Evolutionary conservation across 2,888 invertebrate genomes (phyloP).

Genomic region (Aphodius sticticus): DNA sequence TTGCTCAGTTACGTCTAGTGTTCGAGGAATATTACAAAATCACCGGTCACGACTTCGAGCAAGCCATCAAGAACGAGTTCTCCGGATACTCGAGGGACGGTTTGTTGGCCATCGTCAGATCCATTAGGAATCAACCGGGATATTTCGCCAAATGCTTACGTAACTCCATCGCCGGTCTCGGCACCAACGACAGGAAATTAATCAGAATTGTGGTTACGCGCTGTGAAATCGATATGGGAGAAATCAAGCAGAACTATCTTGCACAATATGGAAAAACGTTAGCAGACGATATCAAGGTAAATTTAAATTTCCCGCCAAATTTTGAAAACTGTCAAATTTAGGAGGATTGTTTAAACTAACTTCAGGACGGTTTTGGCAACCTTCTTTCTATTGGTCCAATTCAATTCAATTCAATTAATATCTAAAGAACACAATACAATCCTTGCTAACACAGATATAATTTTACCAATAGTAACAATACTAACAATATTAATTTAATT

Average conservation of each 20-base stretch:
- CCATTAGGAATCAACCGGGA: conserved; percentile 78
- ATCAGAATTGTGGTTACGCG: conserved; percentile 87
- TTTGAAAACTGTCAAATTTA: neutral
- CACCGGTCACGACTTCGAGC: conserved; percentile 81
- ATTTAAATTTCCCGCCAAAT: neutral
- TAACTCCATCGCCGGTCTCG: conserved; percentile 88
- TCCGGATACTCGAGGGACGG: conserved; percentile 84
- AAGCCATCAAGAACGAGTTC: conserved; percentile 83
- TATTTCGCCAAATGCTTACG: conserved; percentile 89
- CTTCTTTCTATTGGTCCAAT: neutral
- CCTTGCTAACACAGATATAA: neutral
- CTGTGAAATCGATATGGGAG: conserved; percentile 84
- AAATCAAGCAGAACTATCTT: conserved; percentile 82
- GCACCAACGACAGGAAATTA: conserved; percentile 86
- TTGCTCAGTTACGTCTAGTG: conserved; percentile 67
- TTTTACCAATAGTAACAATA: neutral
- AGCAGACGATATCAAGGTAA: conserved; percentile 78
- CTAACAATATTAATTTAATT: conserved; percentile 33
- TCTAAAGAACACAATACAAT: neutral
- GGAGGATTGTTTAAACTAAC: neutral
- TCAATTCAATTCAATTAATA: neutral
- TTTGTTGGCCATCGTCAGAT: conserved; percentile 81
- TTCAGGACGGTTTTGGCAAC: neutral
- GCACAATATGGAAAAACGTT: conserved; percentile 77
- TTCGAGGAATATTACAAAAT: conserved; percentile 73